These are phyloP conservation scores for Channa argus DNA, from an alignment of 2,113 vertebrate genomes.

Conservation along the genomic window DNA sequence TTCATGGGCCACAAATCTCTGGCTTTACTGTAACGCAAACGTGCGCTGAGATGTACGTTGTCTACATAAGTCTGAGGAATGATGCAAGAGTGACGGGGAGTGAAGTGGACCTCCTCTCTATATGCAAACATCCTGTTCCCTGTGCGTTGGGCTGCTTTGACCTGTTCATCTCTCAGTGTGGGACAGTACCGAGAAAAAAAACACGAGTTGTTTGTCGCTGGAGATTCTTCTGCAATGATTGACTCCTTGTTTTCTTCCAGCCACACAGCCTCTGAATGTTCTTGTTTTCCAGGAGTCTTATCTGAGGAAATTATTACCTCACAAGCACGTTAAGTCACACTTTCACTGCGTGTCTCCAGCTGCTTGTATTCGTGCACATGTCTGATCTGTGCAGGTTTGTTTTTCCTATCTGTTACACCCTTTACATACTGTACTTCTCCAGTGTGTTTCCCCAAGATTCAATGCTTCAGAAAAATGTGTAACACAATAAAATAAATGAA, in stretches of 20 bases:
- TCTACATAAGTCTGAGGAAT: too few relatives aligned
- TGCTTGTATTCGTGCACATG: background rate
- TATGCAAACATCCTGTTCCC: background rate
- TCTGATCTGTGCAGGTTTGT: background rate
- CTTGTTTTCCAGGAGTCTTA: slow-evolving; percentile 16
- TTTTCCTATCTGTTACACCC: too few relatives aligned
- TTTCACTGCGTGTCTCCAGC: background rate
- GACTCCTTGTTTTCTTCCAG: background rate
- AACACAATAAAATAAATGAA: too few relatives aligned
- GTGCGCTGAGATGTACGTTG: too few relatives aligned
- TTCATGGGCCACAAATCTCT: too few relatives aligned
- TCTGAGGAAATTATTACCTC: slow-evolving; percentile 45
- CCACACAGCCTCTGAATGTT: background rate
- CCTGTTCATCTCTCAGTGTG: background rate
- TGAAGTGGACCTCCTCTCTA: too few relatives aligned
- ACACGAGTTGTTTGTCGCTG: slow-evolving; percentile 10
- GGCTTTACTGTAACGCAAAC: too few relatives aligned
- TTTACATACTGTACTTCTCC: too few relatives aligned
- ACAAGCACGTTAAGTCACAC: background rate
- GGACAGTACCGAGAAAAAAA: background rate
- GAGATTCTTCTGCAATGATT: slow-evolving; percentile 32
- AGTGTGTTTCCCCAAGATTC: too few relatives aligned
- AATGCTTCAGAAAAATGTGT: too few relatives aligned
- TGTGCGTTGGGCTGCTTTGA: background rate
- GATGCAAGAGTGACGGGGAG: too few relatives aligned